Percentiles rank a stretch among this genome's conserved stretches.
phyloP scores from a whole-genome alignment of 2,888 invertebrate genomes.

The Coleophora deauratella region DNA sequence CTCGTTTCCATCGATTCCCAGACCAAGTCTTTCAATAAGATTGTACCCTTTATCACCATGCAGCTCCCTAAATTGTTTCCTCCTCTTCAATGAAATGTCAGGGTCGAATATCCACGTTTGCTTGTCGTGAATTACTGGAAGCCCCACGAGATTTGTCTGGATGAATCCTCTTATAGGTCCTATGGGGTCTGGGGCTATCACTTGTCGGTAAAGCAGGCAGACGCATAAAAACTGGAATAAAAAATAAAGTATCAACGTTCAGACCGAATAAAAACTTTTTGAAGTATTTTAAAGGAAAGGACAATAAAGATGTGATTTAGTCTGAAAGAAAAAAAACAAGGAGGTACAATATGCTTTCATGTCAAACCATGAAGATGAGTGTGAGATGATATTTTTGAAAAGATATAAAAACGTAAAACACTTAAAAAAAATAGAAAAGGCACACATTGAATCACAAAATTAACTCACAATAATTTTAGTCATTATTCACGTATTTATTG shows the following conservation, averaged over 20 bases:
- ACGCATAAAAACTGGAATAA: constrained; percentile 41
- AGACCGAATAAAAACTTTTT: too few species aligned
- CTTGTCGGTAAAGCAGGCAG: constrained; percentile 32
- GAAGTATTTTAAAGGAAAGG: too few species aligned
- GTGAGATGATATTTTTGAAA: too few species aligned
- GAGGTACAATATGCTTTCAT: too few species aligned
- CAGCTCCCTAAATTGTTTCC: constrained; percentile 73
- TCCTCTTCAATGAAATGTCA: constrained; percentile 72
- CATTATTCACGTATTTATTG: constrained; percentile 18
- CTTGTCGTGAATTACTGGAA: constrained; percentile 74
- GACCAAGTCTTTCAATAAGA: constrained; percentile 77
- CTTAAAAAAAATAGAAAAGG: too few species aligned
- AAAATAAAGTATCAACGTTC: constrained; percentile 20
- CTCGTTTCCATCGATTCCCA: constrained; percentile 77
- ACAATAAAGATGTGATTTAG: not conserved
- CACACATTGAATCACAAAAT: too few species aligned
- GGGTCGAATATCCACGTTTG: constrained; percentile 79
- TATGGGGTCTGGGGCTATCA: constrained; percentile 24
- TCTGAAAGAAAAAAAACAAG: constrained; percentile 12
- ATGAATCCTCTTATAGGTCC: constrained; percentile 48
- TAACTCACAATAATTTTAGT: constrained; percentile 37
- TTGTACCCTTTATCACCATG: constrained; percentile 78
- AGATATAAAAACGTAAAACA: too few species aligned
- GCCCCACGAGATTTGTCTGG: constrained; percentile 73
- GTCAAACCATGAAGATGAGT: too few species aligned